These are phyloP conservation scores for Xyrichtys novacula DNA, from an alignment of 2,797 vertebrate genomes.

Conservation along the genomic window DNA sequence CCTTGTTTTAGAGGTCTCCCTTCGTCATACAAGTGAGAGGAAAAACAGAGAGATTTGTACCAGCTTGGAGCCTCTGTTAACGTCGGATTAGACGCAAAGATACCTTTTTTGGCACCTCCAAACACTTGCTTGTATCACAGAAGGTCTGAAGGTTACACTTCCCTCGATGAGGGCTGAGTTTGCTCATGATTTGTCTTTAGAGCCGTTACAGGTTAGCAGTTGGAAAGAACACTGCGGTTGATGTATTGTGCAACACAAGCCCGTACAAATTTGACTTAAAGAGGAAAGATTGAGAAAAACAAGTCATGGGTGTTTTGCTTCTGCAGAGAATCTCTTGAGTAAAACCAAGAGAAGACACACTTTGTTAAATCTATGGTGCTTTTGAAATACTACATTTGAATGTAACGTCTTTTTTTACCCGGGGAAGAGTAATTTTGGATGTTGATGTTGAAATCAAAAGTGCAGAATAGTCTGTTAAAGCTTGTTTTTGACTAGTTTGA, in stretches of 20 bases:
- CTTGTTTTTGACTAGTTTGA: conserved; percentile 53
- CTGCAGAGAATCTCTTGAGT: conserved; percentile 9
- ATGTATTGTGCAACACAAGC: conserved; percentile 65
- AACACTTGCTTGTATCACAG: conserved; percentile 7
- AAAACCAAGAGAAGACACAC: background rate
- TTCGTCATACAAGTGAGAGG: background rate
- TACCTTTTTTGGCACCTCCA: conserved; percentile 10
- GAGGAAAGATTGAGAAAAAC: conserved; percentile 57
- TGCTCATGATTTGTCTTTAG: conserved; percentile 32
- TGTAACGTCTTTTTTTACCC: no score
- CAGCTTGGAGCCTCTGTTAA: conserved; percentile 10
- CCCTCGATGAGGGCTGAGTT: conserved; percentile 25
- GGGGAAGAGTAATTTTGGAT: conserved; percentile 18
- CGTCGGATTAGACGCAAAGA: no score
- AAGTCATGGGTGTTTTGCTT: conserved; percentile 59
- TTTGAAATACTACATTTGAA: no score
- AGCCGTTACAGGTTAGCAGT: conserved; percentile 46
- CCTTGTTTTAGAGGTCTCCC: conserved; percentile 14
- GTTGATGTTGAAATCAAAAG: conserved; percentile 18
- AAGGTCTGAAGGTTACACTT: conserved; percentile 24
- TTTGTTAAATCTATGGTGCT: background rate
- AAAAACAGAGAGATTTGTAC: conserved; percentile 5
- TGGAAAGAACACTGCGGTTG: conserved; percentile 35
- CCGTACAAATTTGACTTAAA: conserved; percentile 47
- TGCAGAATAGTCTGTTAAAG: conserved; percentile 16